A percentile compares a stretch with the other conserved stretches of the same genome.
Evolutionary conservation across 1,140 invertebrate genomes (phyloP).

Genomic region (Battus philenor): DNA sequence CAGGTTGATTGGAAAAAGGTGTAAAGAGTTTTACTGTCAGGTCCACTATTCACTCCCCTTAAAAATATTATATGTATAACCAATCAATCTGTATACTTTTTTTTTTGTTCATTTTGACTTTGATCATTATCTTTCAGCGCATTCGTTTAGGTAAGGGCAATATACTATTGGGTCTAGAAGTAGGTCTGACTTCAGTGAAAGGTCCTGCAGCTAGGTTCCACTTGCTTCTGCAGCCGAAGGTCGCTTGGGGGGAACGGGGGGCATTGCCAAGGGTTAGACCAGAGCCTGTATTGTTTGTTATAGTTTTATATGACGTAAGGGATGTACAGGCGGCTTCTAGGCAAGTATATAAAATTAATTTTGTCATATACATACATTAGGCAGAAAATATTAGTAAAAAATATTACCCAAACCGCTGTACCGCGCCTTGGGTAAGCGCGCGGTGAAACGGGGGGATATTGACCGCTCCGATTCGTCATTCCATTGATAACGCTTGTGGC

Average conservation of each 20-base stretch:
- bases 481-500: too few species aligned
- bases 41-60: too few species aligned
- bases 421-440: neutral
- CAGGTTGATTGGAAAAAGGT: too few species aligned
- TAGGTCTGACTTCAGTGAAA: slow-evolving; percentile 80
- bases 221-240: slow-evolving; percentile 80
- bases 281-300: slow-evolving; percentile 75
- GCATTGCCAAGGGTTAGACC: slow-evolving; percentile 80
- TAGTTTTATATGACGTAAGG: slow-evolving; percentile 73
- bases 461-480: too few species aligned
- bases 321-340: slow-evolving; percentile 59
- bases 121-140: slow-evolving; percentile 41
- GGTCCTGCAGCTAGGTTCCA: slow-evolving; percentile 79
- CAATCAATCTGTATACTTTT: too few species aligned
- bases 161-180: slow-evolving; percentile 80
- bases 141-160: slow-evolving; percentile 71
- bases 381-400: neutral
- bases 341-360: slow-evolving; percentile 24
- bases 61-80: too few species aligned
- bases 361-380: too few species aligned
- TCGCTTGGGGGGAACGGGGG: slow-evolving; percentile 81
- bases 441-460: too few species aligned
- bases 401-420: neutral
- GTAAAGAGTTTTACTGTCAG: too few species aligned
- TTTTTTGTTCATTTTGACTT: neutral